Base-by-base conservation (phyloP, 2,888 invertebrate species). In the Phoronis australis region DNA sequence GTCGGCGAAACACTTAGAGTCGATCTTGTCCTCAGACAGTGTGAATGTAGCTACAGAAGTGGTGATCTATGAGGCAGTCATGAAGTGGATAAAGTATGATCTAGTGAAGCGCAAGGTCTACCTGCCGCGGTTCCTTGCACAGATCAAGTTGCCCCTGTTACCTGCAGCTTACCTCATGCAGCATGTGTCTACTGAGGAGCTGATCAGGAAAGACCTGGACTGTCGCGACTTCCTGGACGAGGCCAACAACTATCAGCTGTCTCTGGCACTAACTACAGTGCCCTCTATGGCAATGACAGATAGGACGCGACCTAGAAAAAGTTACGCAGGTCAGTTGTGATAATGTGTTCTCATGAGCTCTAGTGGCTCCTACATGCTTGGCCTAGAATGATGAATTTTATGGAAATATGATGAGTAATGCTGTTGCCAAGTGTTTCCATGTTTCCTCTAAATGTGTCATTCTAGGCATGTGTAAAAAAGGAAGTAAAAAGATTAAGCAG, bases 181-280 rank as follows among this genome's bases (percentile, higher is more conserved):
- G 54, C 62, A 57, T n/a, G 73, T 75, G 0, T 71, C 71, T 39
- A 64, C 51, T 15, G 70, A 76, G 44, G 68, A 67, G 41, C 46
- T 74, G 37, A 56, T 75, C 4, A 61, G 65, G 45, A 64, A 60
- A 38, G 64, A 64, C 52, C 56, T 73, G 24, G 71, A 67, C 37
- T 79, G 79, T 52, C 60, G 78, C n/a, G 78, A 79, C 53, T 64
- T 69, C 37, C 57, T 79, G 18, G 75, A 76, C 51, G 74, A 78
- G 37, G 79, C 78, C 15, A 70, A 77, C 48, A 62, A 67, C 48
- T 76, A 74, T 51, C 74, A 75, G 52, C 68, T 78, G 68, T 73
- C 71, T 37, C 57, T 68, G 49, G 72, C 71, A 5, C 66, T 66
- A 48, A 58, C 71, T 9, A 62, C 71, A 24, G 48, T 65, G 23